Conservation (phyloP, 2,888 invertebrate species). For the Dorcus hopei region DNA sequence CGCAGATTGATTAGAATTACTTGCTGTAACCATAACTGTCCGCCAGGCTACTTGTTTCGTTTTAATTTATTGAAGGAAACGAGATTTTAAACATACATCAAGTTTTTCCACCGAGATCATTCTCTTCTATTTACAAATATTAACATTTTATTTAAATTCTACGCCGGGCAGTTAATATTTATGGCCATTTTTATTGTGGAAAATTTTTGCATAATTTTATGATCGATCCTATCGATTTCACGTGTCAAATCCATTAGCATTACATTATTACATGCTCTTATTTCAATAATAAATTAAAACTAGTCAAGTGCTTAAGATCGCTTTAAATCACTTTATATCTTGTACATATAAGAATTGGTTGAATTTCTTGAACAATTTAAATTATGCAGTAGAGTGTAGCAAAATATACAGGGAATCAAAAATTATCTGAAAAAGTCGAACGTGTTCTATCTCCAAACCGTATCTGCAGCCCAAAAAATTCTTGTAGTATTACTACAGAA, state of each 20-base stretch:
- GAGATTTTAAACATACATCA: conserved; percentile 22
- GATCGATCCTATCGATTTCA: not conserved
- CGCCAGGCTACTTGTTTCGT: conserved; percentile 22
- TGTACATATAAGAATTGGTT: too few relatives aligned
- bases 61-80: conserved; percentile 32
- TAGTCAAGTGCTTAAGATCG: not conserved
- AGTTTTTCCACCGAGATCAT: not conserved
- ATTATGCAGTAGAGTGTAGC: too few relatives aligned
- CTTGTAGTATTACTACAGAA: too few relatives aligned
- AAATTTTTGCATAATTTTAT: not conserved
- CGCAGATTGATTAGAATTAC: conserved; percentile 30
- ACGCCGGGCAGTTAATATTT: not conserved
- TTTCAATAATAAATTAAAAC: not conserved
- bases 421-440: too few relatives aligned
- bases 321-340: too few relatives aligned
- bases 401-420: too few relatives aligned
- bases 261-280: not conserved
- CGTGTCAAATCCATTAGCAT: not conserved
- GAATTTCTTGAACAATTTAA: too few relatives aligned
- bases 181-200: not conserved
- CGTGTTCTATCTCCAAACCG: too few relatives aligned
- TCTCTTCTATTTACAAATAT: conserved; percentile 1
- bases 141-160: not conserved
- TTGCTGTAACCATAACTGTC: conserved; percentile 28
- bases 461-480: too few relatives aligned